Evolutionary conservation across 2,888 invertebrate species (phyloP).

Genomic region (Lissocephala sabroskyi): DNA sequence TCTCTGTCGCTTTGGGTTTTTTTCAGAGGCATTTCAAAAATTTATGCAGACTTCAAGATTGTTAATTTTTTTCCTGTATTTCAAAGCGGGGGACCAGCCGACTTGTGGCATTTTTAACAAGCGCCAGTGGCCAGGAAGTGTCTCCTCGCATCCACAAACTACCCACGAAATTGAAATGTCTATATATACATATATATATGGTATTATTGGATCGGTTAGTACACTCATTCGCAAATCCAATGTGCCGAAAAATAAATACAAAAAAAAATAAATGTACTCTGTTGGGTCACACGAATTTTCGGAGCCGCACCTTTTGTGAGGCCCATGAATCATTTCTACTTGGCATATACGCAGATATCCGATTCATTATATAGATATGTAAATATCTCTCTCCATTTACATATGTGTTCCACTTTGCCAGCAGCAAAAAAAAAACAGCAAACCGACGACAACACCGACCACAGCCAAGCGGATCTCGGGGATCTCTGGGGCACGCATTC

Average conservation of each 20-base stretch:
- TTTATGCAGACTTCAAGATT: slow-evolving; percentile 59
- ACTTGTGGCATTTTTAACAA: slow-evolving; percentile 47
- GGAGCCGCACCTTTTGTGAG: slow-evolving; percentile 47
- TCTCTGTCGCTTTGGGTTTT: slow-evolving; percentile 30
- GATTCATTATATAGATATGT: slow-evolving; percentile 20
- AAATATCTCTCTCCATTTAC: slow-evolving; percentile 14
- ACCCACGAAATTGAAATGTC: too few species aligned
- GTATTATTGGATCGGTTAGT: too few species aligned
- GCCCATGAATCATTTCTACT: slow-evolving; percentile 45
- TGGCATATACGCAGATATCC: slow-evolving; percentile 27
- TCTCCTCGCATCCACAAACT: slow-evolving; percentile 21
- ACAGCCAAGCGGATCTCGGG: too few species aligned
- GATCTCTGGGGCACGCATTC: slow-evolving; percentile 16
- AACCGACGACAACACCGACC: too few species aligned
- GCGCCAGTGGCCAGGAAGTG: slow-evolving; percentile 55
- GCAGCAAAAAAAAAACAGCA: slow-evolving; percentile 14
- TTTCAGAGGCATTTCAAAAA: slow-evolving; percentile 48
- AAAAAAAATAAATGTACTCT: too few species aligned
- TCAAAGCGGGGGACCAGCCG: too few species aligned
- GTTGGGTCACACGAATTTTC: neutral
- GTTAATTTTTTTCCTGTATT: slow-evolving; percentile 38
- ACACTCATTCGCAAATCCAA: too few species aligned
- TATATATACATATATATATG: too few species aligned
- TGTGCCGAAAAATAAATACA: too few species aligned
- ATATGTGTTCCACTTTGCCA: slow-evolving; percentile 54